These are phyloP conservation scores for Epinephelus lanceolatus DNA, from an alignment of 2,113 vertebrate genomes.

Conservation along the genomic window DNA sequence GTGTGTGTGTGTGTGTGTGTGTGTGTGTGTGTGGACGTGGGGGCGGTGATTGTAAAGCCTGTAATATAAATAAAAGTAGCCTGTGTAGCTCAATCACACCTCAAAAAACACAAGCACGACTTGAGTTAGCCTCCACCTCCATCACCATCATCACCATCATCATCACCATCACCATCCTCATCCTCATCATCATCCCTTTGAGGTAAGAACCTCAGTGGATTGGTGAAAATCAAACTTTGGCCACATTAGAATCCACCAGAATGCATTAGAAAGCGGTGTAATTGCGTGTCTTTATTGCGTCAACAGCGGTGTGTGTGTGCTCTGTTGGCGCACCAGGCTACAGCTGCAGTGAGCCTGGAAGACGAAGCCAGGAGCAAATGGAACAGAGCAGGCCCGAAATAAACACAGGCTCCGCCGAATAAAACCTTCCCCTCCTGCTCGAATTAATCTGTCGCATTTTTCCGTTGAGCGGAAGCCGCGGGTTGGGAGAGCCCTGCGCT, in stretches of 20 bases:
- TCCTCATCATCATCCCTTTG: not conserved
- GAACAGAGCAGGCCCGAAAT: conserved; percentile 80
- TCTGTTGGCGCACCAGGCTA: conserved; percentile 65
- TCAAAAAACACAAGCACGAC: conserved; percentile 53
- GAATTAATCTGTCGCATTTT: conserved; percentile 39
- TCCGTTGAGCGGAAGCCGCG: not conserved
- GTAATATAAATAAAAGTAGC: conserved; percentile 26
- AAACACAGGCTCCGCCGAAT: conserved; percentile 70
- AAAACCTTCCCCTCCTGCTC: conserved; percentile 26
- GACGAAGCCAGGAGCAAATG: conserved; percentile 66
- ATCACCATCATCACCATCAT: conserved; percentile 19
- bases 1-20: not conserved
- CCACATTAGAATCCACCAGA: not conserved
- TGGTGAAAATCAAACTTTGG: not conserved
- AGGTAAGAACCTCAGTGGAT: not conserved
- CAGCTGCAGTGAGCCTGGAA: conserved; percentile 75
- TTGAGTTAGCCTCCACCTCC: conserved; percentile 45
- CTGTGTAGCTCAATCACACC: conserved; percentile 21
- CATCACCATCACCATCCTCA: conserved; percentile 11
- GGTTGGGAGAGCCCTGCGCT: not conserved
- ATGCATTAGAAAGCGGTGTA: conserved; percentile 3
- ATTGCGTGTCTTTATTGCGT: conserved; percentile 67
- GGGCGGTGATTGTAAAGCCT: conserved; percentile 11
- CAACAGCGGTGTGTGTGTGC: conserved; percentile 34
- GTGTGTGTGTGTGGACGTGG: not conserved